Base-by-base conservation (phyloP, 2,797 vertebrate genomes). In the Coilia nasus region DNA sequence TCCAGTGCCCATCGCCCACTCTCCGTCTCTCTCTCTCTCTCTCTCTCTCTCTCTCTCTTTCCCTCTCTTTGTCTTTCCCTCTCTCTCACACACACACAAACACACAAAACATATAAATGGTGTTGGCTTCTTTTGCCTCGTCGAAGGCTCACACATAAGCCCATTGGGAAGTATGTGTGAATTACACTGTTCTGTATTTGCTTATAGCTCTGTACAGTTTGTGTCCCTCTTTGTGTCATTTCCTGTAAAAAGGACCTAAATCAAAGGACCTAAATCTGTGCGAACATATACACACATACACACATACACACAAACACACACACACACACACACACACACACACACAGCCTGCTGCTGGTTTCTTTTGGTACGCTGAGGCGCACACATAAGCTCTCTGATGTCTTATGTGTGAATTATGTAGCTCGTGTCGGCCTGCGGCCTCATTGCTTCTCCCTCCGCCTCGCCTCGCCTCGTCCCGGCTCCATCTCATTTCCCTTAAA, bases 11-110 rank as follows among this genome's bases (percentile, higher is more conserved):
- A 41, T 25, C 44, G 31, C 31, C 71, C 50, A 10, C 2, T 54
- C 50, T 3, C 50, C 9, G 31, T 87, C 6, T 0, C 86, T 82
- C 46, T 84, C 46, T 86, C 46, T n/a, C 17, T 21, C 21, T 41
- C 78, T 62, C 25, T 50, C 46, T 85, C 81, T 85, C 46, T 54
- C 23, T 71, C 64, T 50, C 83, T 78, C 31, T 86, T 47, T 47
- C 50, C 81, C 46, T 67, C 41, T 44, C 21, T 62, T 12, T 82
- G 28, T 19, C 57, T 60, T 1, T 60, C 57, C n/a, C 19, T 60
- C 57, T 60, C 57, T 60, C 57, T n/a, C 62, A 6, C 67, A 19
- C 31, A 21, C 67, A 7, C 67, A 41, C 67, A 41, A 31, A 41
- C 17, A 75, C 67, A 75, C 14, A 41, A 41, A 6, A 41, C 35